A percentile compares a stretch with the other conserved stretches of the same genome.
phyloP scores from a whole-genome alignment of 2,888 invertebrate genomes.

The Griposia aprilina region DNA sequence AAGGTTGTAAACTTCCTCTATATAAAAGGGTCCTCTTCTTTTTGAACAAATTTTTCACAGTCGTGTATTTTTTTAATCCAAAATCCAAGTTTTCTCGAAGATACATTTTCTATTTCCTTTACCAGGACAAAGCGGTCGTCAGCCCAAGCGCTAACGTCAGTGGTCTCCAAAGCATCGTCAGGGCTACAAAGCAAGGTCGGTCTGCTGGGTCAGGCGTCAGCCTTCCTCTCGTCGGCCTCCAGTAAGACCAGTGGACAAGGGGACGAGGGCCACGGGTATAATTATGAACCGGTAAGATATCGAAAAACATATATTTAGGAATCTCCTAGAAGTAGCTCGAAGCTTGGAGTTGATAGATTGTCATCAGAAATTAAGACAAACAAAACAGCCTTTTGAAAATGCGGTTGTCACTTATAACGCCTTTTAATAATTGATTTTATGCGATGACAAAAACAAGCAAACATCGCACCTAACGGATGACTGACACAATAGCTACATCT shows the following conservation, averaged over 20 bases:
- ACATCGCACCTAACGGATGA: background rate
- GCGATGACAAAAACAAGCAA: background rate
- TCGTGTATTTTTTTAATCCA: background rate
- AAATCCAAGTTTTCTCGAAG: background rate
- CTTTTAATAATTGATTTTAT: background rate
- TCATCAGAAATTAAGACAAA: background rate
- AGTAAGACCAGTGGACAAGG: conserved; percentile 82
- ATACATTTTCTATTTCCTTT: conserved; percentile 4
- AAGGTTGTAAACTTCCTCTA: background rate
- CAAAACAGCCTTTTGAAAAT: background rate
- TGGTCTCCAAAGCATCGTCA: conserved; percentile 87
- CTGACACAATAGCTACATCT: background rate
- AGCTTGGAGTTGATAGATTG: background rate
- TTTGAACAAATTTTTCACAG: background rate
- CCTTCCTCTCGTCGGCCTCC: conserved; percentile 88
- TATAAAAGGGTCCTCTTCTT: no score
- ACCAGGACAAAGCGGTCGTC: conserved; percentile 87
- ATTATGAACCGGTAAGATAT: conserved; percentile 83
- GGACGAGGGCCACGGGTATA: conserved; percentile 83
- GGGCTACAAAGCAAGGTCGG: conserved; percentile 90
- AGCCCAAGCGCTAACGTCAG: conserved; percentile 84
- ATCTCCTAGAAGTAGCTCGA: background rate
- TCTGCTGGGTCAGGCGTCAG: conserved; percentile 90
- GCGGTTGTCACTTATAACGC: no score
- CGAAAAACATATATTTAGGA: background rate